phyloP scores from a whole-genome alignment of 1,140 invertebrate species.

The Schlechtendalia chinensis region DNA sequence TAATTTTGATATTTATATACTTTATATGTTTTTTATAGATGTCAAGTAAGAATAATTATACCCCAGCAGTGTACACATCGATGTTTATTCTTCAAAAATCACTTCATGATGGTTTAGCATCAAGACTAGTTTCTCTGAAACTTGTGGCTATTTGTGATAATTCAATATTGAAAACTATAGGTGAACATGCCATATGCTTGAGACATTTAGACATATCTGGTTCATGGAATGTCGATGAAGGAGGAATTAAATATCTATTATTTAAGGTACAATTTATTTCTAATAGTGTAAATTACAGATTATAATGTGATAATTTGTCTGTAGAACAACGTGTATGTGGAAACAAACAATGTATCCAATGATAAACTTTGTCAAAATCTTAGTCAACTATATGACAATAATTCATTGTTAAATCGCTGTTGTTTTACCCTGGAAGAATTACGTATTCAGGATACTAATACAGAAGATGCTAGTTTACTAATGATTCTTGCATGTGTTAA shows the following conservation, averaged over 20 bases:
- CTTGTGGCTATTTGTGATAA: slow-evolving; percentile 53
- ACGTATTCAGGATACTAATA: slow-evolving; percentile 55
- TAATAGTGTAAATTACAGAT: not conserved
- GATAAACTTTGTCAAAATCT: slow-evolving; percentile 16
- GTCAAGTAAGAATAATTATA: slow-evolving; percentile 37
- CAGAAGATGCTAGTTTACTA: slow-evolving; percentile 53
- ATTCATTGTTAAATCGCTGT: slow-evolving; percentile 49
- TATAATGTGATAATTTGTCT: not conserved
- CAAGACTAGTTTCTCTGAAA: slow-evolving; percentile 32
- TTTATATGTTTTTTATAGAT: slow-evolving; percentile 12
- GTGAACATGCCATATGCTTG: slow-evolving; percentile 52
- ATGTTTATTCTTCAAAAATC: slow-evolving; percentile 32
- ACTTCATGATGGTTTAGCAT: slow-evolving; percentile 31
- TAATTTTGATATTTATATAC: not conserved
- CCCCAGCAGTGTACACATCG: not conserved
- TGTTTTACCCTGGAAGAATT: slow-evolving; percentile 54
- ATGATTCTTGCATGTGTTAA: slow-evolving; percentile 54
- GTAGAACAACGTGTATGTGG: slow-evolving; percentile 2
- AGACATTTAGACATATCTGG: slow-evolving; percentile 53
- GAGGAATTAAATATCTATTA: slow-evolving; percentile 53
- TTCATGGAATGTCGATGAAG: slow-evolving; percentile 55
- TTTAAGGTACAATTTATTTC: slow-evolving; percentile 50
- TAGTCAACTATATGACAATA: slow-evolving; percentile 4
- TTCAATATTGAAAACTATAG: slow-evolving; percentile 53
- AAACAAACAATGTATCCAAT: slow-evolving; percentile 22